phyloP scores from a whole-genome alignment of 1,140 invertebrate genomes.

The Papilio polytes region DNA sequence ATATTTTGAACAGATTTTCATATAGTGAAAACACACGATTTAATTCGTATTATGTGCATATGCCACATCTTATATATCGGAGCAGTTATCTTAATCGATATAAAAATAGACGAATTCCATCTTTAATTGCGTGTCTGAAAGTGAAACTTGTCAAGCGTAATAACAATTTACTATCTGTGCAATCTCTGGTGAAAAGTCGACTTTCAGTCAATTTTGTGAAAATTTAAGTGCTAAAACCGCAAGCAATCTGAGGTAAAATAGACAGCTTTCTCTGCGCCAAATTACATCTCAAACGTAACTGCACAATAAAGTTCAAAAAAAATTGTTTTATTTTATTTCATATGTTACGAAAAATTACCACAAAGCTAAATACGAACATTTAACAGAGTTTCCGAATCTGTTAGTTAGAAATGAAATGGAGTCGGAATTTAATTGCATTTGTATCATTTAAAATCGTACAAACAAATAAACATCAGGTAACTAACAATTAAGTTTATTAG shows the following conservation, averaged over 20 bases:
- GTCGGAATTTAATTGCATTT: too few species aligned
- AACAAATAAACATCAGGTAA: too few species aligned
- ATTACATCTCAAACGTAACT: background rate
- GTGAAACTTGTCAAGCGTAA: background rate
- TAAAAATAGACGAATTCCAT: background rate
- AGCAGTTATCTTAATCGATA: background rate
- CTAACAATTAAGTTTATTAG: too few species aligned
- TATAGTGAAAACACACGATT: too few species aligned
- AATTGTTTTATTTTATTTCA: background rate
- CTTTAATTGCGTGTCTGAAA: background rate
- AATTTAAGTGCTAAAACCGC: constrained; percentile 32
- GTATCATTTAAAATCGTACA: too few species aligned
- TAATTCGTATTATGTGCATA: too few species aligned
- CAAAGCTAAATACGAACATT: too few species aligned
- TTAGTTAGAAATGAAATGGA: too few species aligned
- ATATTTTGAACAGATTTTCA: too few species aligned
- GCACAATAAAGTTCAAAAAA: background rate
- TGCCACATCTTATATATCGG: too few species aligned
- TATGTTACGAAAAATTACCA: too few species aligned
- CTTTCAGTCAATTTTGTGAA: constrained; percentile 28
- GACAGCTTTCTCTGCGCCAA: background rate
- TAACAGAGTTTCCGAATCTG: too few species aligned
- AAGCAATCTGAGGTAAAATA: constrained; percentile 7
- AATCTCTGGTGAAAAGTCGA: constrained; percentile 6
- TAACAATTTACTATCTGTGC: constrained; percentile 4